Conservation (phyloP, 2,888 invertebrate genomes). For the Pegoplata infirma region DNA sequence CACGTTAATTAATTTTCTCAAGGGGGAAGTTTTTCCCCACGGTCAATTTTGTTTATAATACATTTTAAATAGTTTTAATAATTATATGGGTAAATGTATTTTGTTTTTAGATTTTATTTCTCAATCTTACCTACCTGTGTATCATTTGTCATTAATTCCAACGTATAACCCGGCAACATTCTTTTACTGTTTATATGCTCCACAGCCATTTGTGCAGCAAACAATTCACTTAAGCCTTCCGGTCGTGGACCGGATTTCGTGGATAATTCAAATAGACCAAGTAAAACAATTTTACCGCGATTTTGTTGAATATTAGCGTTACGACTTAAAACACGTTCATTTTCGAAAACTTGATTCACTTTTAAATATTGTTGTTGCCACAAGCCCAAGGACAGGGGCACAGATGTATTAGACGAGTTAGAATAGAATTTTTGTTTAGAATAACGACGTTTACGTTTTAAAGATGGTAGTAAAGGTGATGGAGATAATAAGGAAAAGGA, state of each 20-base stretch:
- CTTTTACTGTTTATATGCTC: conserved; percentile 86
- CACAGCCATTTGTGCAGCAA: conserved; percentile 89
- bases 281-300: conserved; percentile 82
- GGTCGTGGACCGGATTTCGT: conserved; percentile 82
- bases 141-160: conserved; percentile 89
- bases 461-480: conserved; percentile 2
- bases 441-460: conserved; percentile 33
- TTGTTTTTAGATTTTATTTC: no score
- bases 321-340: conserved; percentile 73
- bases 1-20: no score
- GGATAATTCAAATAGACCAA: conserved; percentile 89
- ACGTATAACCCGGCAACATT: conserved; percentile 84
- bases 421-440: conserved; percentile 32
- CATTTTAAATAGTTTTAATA: no score
- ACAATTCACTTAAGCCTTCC: conserved; percentile 86
- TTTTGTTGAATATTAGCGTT: conserved; percentile 69
- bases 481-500: conserved; percentile 36
- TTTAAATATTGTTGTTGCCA: conserved; percentile 74
- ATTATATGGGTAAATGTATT: no score
- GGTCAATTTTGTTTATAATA: no score
- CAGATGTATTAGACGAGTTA: background rate
- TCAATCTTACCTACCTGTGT: conserved; percentile 86
- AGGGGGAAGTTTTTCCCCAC: no score
- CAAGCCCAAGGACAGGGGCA: conserved; percentile 62
- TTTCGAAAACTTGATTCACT: conserved; percentile 78